Evolutionary conservation across 2,888 invertebrate species (phyloP), one percentile per base, ranked within the genome.

Genomic region (Eristalinus sepulchralis): DNA sequence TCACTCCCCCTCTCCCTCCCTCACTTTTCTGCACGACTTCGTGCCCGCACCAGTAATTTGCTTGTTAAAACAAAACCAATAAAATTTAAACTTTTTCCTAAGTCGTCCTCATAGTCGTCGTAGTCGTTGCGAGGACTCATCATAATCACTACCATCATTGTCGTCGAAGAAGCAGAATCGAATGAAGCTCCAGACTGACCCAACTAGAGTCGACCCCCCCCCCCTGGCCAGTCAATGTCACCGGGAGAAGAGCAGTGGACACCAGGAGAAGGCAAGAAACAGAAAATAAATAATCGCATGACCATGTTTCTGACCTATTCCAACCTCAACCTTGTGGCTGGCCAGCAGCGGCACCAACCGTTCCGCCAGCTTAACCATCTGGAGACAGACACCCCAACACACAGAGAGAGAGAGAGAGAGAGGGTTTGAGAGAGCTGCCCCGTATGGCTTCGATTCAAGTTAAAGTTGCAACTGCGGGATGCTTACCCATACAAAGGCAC

Each of bases 41-140:
- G 5, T 27, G 27, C 27, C 27, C 27, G 27, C 27, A 27, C 27
- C 27, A 47, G 47, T 72, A 81, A 85, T 77, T 86, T 86, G 78
- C 85, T 78, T 70, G 85, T 86, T 86, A 86, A 73, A 86, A 86
- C 82, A 86, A 82, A 82, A 86, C 78, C 70, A 82, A 86, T 78
- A 82, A 78, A 86, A 71, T 59, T 78, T 78, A 66, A 86, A 86
- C 77, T 86, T 86, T 70, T 60, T 60, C 73, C 63, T 68, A 20
- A 55, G 10, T 55, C 57, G 24, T 17, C 27, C 27, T 27, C 27
- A 5, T 27, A 27, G 27, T 27, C 2, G 27, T 3, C 27, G 27
- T 27, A 2, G 27, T 5, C 27, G 27, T 27, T 3, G 27, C 22
- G 11, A 1, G 13, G 63, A 57, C 8, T 24, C 34, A 47, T 39